Conservation (phyloP, 2,888 invertebrate species). For the Blomia tropicalis region DNA sequence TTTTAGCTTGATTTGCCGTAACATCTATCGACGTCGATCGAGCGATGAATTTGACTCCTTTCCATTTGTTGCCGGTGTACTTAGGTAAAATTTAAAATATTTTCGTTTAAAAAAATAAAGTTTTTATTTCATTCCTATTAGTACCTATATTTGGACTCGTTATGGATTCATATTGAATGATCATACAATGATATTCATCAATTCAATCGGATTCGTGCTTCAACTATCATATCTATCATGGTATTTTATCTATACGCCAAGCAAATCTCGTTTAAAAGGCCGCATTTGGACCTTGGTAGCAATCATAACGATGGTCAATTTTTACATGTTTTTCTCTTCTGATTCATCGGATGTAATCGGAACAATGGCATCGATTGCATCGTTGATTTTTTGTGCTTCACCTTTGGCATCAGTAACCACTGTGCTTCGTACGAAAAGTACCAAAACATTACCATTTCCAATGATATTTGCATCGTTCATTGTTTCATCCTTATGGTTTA, state of each 20-base stretch:
- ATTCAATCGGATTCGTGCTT: constrained; percentile 52
- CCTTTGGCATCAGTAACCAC: constrained; percentile 58
- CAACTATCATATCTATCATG: constrained; percentile 53
- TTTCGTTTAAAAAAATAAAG: constrained; percentile 18
- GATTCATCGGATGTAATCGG: constrained; percentile 45
- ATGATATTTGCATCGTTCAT: constrained; percentile 64
- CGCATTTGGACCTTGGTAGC: constrained; percentile 45
- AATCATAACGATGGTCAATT: constrained; percentile 41
- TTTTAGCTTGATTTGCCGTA: constrained; percentile 57
- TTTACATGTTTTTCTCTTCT: constrained; percentile 41
- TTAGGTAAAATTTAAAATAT: constrained; percentile 44
- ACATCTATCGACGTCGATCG: constrained; percentile 54
- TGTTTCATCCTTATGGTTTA: constrained; percentile 59
- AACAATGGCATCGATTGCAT: constrained; percentile 47
- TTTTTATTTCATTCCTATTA: constrained; percentile 33
- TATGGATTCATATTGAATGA: constrained; percentile 61
- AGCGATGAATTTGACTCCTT: constrained; percentile 59
- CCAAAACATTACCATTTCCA: constrained; percentile 71
- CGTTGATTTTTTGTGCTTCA: constrained; percentile 62
- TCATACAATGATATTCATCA: constrained; percentile 54
- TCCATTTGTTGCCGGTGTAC: constrained; percentile 57
- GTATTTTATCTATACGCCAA: constrained; percentile 55
- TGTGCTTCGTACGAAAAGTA: constrained; percentile 61
- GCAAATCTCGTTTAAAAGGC: constrained; percentile 47
- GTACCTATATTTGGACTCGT: constrained; percentile 60